Percentiles rank a stretch among this genome's conserved stretches.
Conservation (phyloP, 2,113 vertebrate species). For the Gorsachius goisagi region DNA sequence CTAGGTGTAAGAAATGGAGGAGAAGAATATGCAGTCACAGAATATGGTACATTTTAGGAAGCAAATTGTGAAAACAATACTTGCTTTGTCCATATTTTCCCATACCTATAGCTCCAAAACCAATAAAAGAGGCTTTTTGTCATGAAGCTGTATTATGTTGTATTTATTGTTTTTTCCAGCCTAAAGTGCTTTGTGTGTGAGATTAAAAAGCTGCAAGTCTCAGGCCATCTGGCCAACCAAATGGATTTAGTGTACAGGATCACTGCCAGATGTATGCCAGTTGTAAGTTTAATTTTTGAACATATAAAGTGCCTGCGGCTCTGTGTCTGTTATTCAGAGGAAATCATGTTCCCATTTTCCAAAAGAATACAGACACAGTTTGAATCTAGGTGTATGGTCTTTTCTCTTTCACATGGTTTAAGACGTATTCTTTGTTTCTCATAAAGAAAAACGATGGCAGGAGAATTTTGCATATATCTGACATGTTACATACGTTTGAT, state of each 20-base stretch:
- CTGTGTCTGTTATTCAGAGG: slow-evolving; percentile 67
- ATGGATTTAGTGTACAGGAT: slow-evolving; percentile 77
- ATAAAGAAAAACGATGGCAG: background rate
- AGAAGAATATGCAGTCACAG: background rate
- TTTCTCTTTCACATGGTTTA: slow-evolving; percentile 24
- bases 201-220: slow-evolving; percentile 89
- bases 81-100: slow-evolving; percentile 45
- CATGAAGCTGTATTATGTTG: slow-evolving; percentile 59
- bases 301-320: slow-evolving; percentile 79
- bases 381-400: background rate
- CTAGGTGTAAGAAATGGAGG: slow-evolving; percentile 30
- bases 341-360: slow-evolving; percentile 52
- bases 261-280: slow-evolving; percentile 82
- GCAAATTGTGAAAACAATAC: background rate
- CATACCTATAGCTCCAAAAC: slow-evolving; percentile 3
- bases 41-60: background rate
- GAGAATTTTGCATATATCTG: background rate
- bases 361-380: background rate
- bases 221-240: slow-evolving; percentile 86
- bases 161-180: slow-evolving; percentile 59
- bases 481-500: background rate
- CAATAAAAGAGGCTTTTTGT: slow-evolving; percentile 37
- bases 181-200: slow-evolving; percentile 78
- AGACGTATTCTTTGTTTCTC: background rate
- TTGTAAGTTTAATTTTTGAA: slow-evolving; percentile 88